Evolutionary conservation across 1,140 invertebrate genomes (phyloP), one percentile per base, ranked within the genome.

Genomic region (Cephus cinctus): DNA sequence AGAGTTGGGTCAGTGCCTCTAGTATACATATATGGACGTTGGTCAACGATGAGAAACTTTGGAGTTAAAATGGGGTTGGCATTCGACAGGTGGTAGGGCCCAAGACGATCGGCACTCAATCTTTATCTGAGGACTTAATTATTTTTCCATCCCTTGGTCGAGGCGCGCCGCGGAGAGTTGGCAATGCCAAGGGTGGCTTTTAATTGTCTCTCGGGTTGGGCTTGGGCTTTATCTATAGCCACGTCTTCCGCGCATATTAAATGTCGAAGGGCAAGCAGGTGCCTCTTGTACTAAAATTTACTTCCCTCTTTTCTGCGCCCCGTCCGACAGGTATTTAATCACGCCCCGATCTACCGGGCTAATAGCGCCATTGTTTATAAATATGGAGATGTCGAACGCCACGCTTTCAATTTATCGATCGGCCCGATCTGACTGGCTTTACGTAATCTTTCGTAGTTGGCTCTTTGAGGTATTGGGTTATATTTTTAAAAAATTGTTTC

Each of bases 181-280:
- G 15, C 39, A 41, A 8, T 15, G 21, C 39, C 12, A 41, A 41
- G 39, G 39, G 39, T 23, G 39, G 39, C 39, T 41, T 41, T 41
- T 41, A 41, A 41, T 41, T 41, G 39, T 41, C 14, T 14, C n/a
- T 11, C 9, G 14, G 18, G 39, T 14, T 23, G 14, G 39, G 14
- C 20, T 9, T 18, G 11, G 35, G 11, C 16, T 11, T 12, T 18
- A 15, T 8, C 6, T 12, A 9, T 12, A 12, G 2, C 14, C 34
- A 14, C 34, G 14, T 36, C 19, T 8, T 18, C 19, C 9, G 34
- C 34, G 34, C 34, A 36, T 36, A 36, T 36, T 36, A 36, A 36
- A 36, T 6, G 34, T 36, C 34, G 34, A 36, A 36, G 34, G 14
- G 14, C 18, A 20, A 19, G 39, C 39, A 41, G 39, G 39, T 41